Evolutionary conservation across 64 coral and sea anemone species (phyloP), one percentile per base, ranked within the genome.

Genomic region (Astreopora myriophthalma): DNA sequence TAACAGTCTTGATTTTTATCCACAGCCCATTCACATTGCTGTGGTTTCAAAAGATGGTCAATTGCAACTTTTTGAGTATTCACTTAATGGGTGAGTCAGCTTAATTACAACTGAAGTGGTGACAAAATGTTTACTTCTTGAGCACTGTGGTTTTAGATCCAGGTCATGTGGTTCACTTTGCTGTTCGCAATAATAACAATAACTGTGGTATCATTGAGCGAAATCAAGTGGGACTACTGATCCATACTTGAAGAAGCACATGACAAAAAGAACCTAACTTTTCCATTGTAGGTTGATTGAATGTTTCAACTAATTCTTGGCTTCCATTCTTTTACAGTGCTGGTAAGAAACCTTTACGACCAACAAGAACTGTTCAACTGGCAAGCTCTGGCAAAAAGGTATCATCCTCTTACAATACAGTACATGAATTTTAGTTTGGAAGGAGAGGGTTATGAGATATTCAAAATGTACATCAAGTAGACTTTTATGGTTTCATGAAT

Each of bases 41-140:
- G 78, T 79, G 49, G 78, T 86, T n/a, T 80, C 96, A 66, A 98
- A 71, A 55, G 96, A 98, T 90, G 90, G 90, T 38, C 72, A 93
- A 24, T 52, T 98, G 22, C 96, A 98, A 57, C 40, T 98, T 57
- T 98, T 95, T 93, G 96, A 98, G 83, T 90, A 98, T 86, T 86
- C 86, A 48, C 84, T 98, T 19, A 98, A 98, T 95, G 96, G 96
- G 96, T 98, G 92, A 69, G 88, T 73, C 36, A 61, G 28, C 46
- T 48, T 31, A 14, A 7, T 57, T 51, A 39, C 17, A 46, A 10
- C 40, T 68, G 62, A 29, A 35, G 8, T 69, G 34, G 34, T 68
- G 8, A 33, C 39, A 24, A 22, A 16, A 58, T 26, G 40, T 5
- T 46, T 3, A 46, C 40, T 46, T 46, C 10, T 46, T 5, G 10